These are phyloP conservation scores for Xyliphius kryptos DNA, from an alignment of 2,113 vertebrate genomes.

Conservation along the genomic window DNA sequence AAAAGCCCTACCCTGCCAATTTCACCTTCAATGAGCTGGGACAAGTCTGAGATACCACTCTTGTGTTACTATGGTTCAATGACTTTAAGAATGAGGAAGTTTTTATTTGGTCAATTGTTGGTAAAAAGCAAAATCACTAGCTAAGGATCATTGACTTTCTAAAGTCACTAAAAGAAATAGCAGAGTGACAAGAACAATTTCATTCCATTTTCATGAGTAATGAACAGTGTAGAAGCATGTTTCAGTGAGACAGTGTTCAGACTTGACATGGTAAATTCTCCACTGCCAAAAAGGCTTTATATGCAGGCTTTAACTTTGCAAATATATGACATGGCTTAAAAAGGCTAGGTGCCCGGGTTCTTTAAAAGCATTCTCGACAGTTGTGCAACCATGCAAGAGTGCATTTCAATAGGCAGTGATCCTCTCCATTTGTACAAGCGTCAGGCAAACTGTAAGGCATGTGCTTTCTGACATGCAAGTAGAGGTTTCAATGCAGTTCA, in stretches of 20 bases:
- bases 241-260: not conserved
- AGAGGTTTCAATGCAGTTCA: conserved; percentile 20
- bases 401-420: conserved; percentile 18
- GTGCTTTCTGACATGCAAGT: conserved; percentile 30
- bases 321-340: conserved; percentile 38
- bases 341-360: conserved; percentile 29
- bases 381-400: conserved; percentile 27
- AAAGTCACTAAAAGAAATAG: not conserved
- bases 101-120: not conserved
- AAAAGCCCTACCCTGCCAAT: not conserved
- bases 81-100: not conserved
- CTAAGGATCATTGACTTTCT: not conserved
- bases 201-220: not conserved
- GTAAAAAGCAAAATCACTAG: not conserved
- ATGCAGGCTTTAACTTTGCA: conserved; percentile 31
- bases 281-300: not conserved
- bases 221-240: not conserved
- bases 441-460: conserved; percentile 33
- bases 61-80: not conserved
- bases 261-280: conserved; percentile 22
- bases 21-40: conserved; percentile 9
- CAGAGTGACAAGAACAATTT: not conserved
- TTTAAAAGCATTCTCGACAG: conserved; percentile 36
- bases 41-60: not conserved
- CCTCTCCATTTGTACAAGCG: conserved; percentile 24